These are phyloP conservation scores for Sesamia nonagrioides DNA, from an alignment of 1,140 invertebrate genomes.

Conservation along the genomic window DNA sequence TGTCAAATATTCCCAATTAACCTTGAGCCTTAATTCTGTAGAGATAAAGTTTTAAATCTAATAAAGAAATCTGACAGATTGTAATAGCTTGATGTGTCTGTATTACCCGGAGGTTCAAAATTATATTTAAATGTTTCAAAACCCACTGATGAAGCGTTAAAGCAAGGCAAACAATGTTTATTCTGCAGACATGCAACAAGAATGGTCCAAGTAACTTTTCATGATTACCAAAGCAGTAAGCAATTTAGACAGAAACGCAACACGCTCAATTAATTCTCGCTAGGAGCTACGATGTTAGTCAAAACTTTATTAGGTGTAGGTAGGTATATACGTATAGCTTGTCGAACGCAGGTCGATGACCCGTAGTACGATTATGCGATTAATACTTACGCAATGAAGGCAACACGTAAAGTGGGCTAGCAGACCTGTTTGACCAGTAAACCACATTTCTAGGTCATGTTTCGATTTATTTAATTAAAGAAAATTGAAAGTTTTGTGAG, in stretches of 20 bases:
- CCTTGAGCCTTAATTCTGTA: too few species aligned
- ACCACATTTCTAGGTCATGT: slow-evolving; percentile 23
- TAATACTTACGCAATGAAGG: slow-evolving; percentile 5
- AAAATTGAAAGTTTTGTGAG: slow-evolving; percentile 21
- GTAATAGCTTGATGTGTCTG: too few species aligned
- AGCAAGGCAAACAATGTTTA: too few species aligned
- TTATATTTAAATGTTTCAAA: too few species aligned
- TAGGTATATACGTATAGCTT: slow-evolving; percentile 1
- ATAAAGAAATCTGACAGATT: too few species aligned
- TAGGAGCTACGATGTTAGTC: slow-evolving; percentile 2
- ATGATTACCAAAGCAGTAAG: neutral
- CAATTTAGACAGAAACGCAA: neutral
- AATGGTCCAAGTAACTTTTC: neutral
- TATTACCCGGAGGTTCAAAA: too few species aligned
- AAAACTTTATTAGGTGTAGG: slow-evolving; percentile 26
- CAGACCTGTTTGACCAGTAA: slow-evolving; percentile 28
- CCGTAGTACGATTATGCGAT: neutral
- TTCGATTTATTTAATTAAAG: neutral
- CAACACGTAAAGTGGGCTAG: slow-evolving; percentile 20
- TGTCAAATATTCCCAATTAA: too few species aligned
- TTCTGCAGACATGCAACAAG: neutral
- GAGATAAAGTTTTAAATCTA: too few species aligned
- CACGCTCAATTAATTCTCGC: slow-evolving; percentile 21
- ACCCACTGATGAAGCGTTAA: too few species aligned
- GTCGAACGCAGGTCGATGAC: slow-evolving; percentile 6